Conservation (phyloP, 2,797 vertebrate genomes). For the Onychomys leucogaster region DNA sequence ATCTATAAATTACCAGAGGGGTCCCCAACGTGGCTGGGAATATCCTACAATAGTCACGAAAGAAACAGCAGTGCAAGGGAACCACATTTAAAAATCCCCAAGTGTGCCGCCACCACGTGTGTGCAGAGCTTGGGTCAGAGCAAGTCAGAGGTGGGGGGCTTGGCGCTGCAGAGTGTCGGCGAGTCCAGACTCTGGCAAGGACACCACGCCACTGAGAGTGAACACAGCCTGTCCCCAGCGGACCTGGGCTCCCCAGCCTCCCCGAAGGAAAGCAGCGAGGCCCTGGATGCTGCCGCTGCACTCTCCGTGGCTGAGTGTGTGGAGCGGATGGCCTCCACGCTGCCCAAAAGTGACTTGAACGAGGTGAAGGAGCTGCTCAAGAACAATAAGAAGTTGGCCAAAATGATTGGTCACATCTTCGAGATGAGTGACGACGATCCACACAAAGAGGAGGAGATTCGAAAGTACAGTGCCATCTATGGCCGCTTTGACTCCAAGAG, state of each 20-base stretch:
- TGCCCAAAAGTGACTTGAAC: constrained; percentile 91
- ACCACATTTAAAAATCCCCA: constrained; percentile 93
- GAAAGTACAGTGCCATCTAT: constrained; percentile 99
- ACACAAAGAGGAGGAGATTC: constrained; percentile 96
- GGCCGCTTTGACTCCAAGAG: constrained; percentile 99
- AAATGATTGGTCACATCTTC: constrained; percentile 99
- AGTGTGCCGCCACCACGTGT: constrained; percentile 91
- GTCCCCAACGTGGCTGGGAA: constrained; percentile 91
- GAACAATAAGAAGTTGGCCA: constrained; percentile 97
- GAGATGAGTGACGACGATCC: constrained; percentile 96
- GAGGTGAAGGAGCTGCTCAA: constrained; percentile 96
- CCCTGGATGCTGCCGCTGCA: constrained; percentile 93
- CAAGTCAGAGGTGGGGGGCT: constrained; percentile 89
- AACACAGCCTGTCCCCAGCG: constrained; percentile 96
- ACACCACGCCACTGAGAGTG: constrained; percentile 93
- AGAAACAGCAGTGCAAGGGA: constrained; percentile 89
- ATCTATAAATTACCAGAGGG: constrained; percentile 97
- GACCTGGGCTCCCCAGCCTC: constrained; percentile 96
- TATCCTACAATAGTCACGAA: constrained; percentile 90
- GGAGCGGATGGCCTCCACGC: constrained; percentile 93
- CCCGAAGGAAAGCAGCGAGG: constrained; percentile 94
- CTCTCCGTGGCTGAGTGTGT: constrained; percentile 97
- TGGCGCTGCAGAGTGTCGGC: constrained; percentile 84
- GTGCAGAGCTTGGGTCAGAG: constrained; percentile 90
- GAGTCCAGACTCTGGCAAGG: constrained; percentile 94